Evolutionary conservation across 2,888 invertebrate genomes (phyloP).

Genomic region (Nomada fabriciana): DNA sequence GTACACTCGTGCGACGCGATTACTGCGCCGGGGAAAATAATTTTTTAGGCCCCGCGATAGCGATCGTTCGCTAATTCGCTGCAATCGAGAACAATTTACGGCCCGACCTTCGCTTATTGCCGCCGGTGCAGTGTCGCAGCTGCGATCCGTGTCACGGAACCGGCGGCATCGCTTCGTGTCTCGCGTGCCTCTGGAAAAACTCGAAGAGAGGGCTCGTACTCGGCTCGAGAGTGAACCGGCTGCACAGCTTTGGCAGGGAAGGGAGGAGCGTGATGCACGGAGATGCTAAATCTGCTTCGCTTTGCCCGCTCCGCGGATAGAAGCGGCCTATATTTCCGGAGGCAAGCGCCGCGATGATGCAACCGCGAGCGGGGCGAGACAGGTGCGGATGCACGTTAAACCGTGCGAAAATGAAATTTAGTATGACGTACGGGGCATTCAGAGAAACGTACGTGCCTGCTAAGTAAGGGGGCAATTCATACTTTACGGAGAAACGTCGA

Average conservation of each 20-base stretch:
- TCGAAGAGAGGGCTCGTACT: constrained; percentile 17
- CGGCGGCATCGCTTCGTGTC: constrained; percentile 11
- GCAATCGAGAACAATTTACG: constrained; percentile 70
- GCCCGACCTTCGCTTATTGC: constrained; percentile 53
- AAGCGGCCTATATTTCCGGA: constrained; percentile 69
- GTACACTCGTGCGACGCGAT: background rate
- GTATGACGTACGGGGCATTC: constrained; percentile 24
- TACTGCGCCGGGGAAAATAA: constrained; percentile 50
- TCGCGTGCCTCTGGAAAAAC: constrained; percentile 60
- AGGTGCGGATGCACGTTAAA: constrained; percentile 57
- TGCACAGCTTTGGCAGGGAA: background rate
- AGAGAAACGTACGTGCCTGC: background rate
- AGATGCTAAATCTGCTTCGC: constrained; percentile 64
- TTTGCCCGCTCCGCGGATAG: constrained; percentile 34
- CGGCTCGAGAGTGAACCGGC: constrained; percentile 14
- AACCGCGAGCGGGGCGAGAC: constrained; percentile 57
- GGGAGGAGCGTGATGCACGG: constrained; percentile 3
- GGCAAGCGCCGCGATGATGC: constrained; percentile 52
- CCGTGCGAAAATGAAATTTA: constrained; percentile 36
- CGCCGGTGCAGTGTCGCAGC: constrained; percentile 41
- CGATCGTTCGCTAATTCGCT: constrained; percentile 65
- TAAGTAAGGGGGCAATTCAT: background rate
- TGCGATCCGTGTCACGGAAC: constrained; percentile 52
- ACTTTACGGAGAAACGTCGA: constrained; percentile 4
- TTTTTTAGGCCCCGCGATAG: constrained; percentile 59